Conservation (phyloP, 2,113 vertebrate genomes). For the Sprattus sprattus region DNA sequence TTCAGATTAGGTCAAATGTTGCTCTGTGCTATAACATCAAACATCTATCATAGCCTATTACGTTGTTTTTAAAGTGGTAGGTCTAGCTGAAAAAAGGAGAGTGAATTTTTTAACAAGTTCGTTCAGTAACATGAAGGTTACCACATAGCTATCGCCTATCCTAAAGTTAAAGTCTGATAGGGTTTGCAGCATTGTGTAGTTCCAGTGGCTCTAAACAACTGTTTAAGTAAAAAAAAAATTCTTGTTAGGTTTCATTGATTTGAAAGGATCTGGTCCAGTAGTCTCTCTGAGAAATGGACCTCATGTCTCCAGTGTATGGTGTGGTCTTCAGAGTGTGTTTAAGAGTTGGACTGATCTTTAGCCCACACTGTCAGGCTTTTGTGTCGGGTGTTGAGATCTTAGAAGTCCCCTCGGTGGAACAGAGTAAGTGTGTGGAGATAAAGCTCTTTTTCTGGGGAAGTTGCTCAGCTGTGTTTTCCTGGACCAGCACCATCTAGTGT, state of each 20-base stretch:
- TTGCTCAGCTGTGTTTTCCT: conserved; percentile 27
- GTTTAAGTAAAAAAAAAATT: no score
- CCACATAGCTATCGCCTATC: no score
- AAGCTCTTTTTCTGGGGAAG: conserved; percentile 17
- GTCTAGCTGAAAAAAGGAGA: no score
- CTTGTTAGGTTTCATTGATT: not conserved
- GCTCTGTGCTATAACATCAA: no score
- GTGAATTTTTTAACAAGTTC: no score
- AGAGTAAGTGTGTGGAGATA: conserved; percentile 15
- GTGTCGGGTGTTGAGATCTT: not conserved
- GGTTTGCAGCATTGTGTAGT: not conserved
- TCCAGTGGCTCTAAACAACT: not conserved
- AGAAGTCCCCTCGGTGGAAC: not conserved
- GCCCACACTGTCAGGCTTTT: not conserved
- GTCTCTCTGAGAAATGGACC: not conserved
- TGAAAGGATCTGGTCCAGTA: not conserved
- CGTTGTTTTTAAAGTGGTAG: no score
- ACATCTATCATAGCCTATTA: no score
- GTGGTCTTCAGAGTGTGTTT: not conserved
- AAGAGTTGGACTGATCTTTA: not conserved
- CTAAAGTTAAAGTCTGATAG: not conserved
- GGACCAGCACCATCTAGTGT: conserved; percentile 44
- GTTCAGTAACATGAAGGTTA: not conserved
- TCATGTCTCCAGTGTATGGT: not conserved
- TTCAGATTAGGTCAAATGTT: no score